Evolutionary conservation across 1,140 invertebrate genomes (phyloP).

Genomic region (Pseudomyrmex pallidus): DNA sequence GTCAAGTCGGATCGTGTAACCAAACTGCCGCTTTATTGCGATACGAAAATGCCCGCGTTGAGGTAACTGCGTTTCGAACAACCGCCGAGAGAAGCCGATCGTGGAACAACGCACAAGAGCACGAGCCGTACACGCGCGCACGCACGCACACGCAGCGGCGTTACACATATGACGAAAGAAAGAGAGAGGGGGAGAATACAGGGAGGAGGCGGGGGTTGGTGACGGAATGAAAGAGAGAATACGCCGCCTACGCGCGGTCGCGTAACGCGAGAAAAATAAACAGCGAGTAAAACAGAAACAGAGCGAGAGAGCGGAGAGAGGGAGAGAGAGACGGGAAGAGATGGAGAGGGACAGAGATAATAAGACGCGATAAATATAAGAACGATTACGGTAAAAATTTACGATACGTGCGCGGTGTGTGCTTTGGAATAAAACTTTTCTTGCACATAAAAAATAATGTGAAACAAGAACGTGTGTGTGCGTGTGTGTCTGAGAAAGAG

Average conservation of each 20-base stretch:
- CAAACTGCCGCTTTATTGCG: background rate
- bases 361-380: slow-evolving; percentile 19
- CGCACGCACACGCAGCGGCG: background rate
- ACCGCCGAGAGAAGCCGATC: slow-evolving; percentile 41
- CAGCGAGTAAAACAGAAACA: slow-evolving; percentile 54
- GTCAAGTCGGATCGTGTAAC: too few species aligned
- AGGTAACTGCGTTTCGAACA: slow-evolving; percentile 52
- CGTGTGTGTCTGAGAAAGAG: too few species aligned
- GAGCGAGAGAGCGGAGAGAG: slow-evolving; percentile 13
- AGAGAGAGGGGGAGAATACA: slow-evolving; percentile 22
- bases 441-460: too few species aligned
- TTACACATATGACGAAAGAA: background rate
- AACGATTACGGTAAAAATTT: slow-evolving; percentile 3
- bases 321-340: background rate
- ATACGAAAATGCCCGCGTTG: slow-evolving; percentile 51
- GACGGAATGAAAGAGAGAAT: slow-evolving; percentile 30
- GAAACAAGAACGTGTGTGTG: too few species aligned
- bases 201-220: background rate
- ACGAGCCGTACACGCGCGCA: background rate
- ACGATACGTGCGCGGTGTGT: background rate
- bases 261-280: slow-evolving; percentile 59
- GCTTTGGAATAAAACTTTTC: slow-evolving; percentile 8
- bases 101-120: slow-evolving; percentile 10
- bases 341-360: slow-evolving; percentile 5
- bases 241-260: slow-evolving; percentile 52